Percentiles rank a stretch among this genome's conserved stretches.
Evolutionary conservation across 2,797 vertebrate species (phyloP).

Genomic region (Podarcis lilfordi): DNA sequence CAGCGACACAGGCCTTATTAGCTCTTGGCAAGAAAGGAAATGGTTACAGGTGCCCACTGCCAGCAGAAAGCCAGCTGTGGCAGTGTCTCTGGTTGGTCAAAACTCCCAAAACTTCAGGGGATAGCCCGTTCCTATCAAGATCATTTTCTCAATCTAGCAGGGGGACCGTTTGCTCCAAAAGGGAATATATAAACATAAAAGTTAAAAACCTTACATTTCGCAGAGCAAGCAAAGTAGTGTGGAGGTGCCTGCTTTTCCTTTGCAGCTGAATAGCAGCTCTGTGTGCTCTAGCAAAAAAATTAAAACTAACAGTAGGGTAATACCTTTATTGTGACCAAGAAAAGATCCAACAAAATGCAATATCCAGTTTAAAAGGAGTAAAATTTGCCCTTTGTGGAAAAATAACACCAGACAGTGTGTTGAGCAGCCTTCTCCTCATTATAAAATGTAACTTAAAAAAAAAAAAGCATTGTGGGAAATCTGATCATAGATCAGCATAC

Average conservation of each 20-base stretch:
- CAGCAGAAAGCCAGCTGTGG: not conserved
- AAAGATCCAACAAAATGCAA: not conserved
- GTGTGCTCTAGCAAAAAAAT: not conserved
- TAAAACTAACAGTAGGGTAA: not conserved
- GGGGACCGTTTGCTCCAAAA: not conserved
- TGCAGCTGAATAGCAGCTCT: not conserved
- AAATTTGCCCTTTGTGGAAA: not conserved
- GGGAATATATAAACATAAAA: too few species aligned
- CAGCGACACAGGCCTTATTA: not conserved
- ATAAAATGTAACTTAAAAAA: too few species aligned
- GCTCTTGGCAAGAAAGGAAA: not conserved
- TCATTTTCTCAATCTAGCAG: not conserved
- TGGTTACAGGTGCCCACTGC: not conserved
- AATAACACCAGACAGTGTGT: too few species aligned
- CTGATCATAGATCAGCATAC: too few species aligned
- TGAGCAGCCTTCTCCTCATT: too few species aligned
- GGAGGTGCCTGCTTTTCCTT: not conserved
- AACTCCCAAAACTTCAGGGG: not conserved
- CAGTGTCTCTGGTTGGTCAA: too few species aligned
- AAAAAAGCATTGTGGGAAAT: too few species aligned
- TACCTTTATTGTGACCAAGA: not conserved
- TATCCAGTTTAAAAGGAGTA: too few species aligned
- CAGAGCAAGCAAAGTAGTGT: not conserved
- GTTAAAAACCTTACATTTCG: not conserved
- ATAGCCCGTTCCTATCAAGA: not conserved